Evolutionary conservation across 2,888 invertebrate genomes (phyloP), one percentile per base, ranked within the genome.

Genomic region (Cheilosia scutellata): DNA sequence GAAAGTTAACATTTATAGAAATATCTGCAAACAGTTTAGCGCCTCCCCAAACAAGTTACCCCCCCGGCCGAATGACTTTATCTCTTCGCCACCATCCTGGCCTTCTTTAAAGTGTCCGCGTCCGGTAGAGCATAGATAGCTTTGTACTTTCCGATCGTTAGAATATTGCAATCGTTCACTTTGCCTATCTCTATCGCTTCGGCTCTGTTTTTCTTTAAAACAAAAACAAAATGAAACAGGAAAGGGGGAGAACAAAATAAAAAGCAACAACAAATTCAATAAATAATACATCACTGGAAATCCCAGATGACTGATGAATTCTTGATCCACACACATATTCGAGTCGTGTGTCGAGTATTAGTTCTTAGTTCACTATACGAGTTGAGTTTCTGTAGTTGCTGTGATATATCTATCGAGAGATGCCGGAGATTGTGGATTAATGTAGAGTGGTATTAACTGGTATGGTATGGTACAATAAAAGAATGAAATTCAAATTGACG

Each of bases 231-330:
- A 44, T 0, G 37, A 58, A 70, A 44, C 44, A 63, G 63, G 71
- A 71, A 72, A 79, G 33, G 40, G 63, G 60, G 31, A 63, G 33
- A 44, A 53, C 5, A 58, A 53, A 27, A n/a, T n/a, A 11, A 47
- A 16, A 42, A 44, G 55, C 16, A 40, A 51, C 40, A 55, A 49
- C 20, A 42, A 44, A 82, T 55, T 76, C 78, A 83, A 78, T 68
- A 75, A 75, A 79, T 72, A 79, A 84, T 80, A 71, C 80, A 80
- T 84, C 84, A 84, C 60, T 71, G 84, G 84, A 75, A 84, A 84
- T 80, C 71, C 84, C 84, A 70, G 75, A 53, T 77, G 58, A 55
- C 51, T 47, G 75, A 84, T 84, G 70, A 80, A 80, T 80, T 76
- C 80, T 80, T 71, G 63, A 60, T 70, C 66, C 49, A 71, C 71